A percentile compares a stretch with the other conserved stretches of the same genome.
phyloP scores from a whole-genome alignment of 2,113 vertebrate genomes.

The Cheirogaleus medius region DNA sequence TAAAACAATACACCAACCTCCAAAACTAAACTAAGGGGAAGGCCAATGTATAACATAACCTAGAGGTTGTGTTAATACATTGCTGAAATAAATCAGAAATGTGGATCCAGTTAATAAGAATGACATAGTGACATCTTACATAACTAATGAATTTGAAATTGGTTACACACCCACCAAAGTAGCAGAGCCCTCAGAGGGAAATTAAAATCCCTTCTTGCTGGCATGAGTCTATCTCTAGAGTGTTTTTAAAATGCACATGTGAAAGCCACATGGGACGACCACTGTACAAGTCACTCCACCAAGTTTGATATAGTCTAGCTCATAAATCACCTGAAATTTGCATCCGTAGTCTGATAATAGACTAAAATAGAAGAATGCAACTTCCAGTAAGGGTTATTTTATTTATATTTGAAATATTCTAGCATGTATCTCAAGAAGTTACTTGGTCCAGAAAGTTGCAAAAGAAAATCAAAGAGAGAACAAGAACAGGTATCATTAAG shows the following conservation, averaged over 20 bases:
- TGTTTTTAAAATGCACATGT: background rate
- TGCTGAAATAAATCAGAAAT: constrained; percentile 45
- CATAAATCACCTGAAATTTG: background rate
- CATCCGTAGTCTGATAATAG: background rate
- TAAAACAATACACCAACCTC: background rate
- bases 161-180: background rate
- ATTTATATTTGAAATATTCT: background rate
- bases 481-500: background rate
- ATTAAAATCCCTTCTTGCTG: constrained; percentile 4
- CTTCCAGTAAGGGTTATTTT: background rate
- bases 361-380: background rate
- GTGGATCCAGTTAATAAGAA: constrained; percentile 24
- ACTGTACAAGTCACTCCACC: background rate
- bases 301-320: background rate
- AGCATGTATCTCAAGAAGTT: background rate
- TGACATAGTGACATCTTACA: background rate
- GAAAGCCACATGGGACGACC: background rate
- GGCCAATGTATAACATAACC: background rate
- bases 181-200: background rate
- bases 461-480: background rate
- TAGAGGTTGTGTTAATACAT: background rate
- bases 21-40: background rate
- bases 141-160: constrained; percentile 46
- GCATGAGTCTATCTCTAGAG: background rate
- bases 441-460: background rate